These are phyloP conservation scores for Colletes collaris DNA, from an alignment of 2,888 invertebrate genomes.

Conservation along the genomic window DNA sequence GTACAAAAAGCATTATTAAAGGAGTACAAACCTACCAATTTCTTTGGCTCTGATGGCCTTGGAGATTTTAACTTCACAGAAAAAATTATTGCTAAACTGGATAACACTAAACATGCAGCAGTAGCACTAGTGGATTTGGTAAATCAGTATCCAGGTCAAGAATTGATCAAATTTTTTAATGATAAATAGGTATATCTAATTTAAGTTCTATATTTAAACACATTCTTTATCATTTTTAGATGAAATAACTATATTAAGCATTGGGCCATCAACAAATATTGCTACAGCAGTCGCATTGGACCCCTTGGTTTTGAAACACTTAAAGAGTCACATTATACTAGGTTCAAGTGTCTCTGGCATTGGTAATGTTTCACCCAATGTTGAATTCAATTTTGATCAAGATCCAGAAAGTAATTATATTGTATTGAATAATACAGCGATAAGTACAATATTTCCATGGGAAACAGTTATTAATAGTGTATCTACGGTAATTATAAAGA, in stretches of 20 bases:
- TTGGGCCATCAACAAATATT: slow-evolving; percentile 85
- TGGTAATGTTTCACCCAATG: slow-evolving; percentile 80
- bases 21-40: slow-evolving; percentile 67
- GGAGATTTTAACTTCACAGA: slow-evolving; percentile 83
- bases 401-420: slow-evolving; percentile 86
- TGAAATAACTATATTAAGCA: slow-evolving; percentile 78
- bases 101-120: slow-evolving; percentile 82
- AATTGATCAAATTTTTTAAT: slow-evolving; percentile 1
- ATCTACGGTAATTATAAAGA: slow-evolving; percentile 69
- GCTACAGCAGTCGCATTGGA: slow-evolving; percentile 84
- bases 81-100: slow-evolving; percentile 73
- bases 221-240: slow-evolving; percentile 68
- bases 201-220: not conserved
- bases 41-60: slow-evolving; percentile 84
- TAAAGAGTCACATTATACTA: slow-evolving; percentile 78
- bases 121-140: slow-evolving; percentile 81
- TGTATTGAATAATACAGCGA: slow-evolving; percentile 80
- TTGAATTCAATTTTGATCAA: slow-evolving; percentile 86
- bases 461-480: slow-evolving; percentile 79
- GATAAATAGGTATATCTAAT: not conserved
- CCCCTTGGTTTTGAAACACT: slow-evolving; percentile 72
- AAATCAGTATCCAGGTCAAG: slow-evolving; percentile 74
- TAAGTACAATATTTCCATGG: slow-evolving; percentile 83
- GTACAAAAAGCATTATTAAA: slow-evolving; percentile 76
- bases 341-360: slow-evolving; percentile 78